Evolutionary conservation across 1,140 invertebrate species (phyloP).

Genomic region (Episyrphus balteatus): DNA sequence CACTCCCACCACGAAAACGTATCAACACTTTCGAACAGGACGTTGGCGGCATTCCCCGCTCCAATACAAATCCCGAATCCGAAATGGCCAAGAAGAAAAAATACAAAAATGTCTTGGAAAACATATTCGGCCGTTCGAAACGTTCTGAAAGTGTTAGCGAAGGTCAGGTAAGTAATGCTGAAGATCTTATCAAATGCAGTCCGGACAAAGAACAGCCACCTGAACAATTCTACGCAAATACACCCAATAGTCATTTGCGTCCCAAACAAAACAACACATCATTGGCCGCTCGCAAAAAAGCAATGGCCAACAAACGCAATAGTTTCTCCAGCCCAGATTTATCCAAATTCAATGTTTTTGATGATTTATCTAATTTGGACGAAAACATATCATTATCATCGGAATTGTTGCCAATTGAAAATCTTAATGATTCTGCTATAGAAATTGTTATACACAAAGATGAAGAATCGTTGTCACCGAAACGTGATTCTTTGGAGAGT

Average conservation of each 20-base stretch:
- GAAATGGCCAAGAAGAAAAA: constrained; percentile 34
- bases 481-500: constrained; percentile 20
- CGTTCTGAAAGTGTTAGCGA: constrained; percentile 23
- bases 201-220: not conserved
- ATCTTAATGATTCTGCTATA: constrained; percentile 23
- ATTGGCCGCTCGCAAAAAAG: constrained; percentile 9
- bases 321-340: constrained; percentile 35
- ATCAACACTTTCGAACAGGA: constrained; percentile 26
- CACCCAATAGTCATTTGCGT: no score
- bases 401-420: not conserved
- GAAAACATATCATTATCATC: not conserved
- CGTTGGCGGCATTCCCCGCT: constrained; percentile 14
- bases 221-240: not conserved
- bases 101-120: constrained; percentile 29
- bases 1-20: constrained; percentile 23
- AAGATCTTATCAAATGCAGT: constrained; percentile 5
- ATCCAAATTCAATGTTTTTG: constrained; percentile 26
- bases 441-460: constrained; percentile 9
- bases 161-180: constrained; percentile 7
- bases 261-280: constrained; percentile 6
- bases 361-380: constrained; percentile 1
- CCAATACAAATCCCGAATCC: constrained; percentile 30
- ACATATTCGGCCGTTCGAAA: constrained; percentile 25
- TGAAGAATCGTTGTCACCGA: constrained; percentile 1
- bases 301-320: constrained; percentile 16